Percentiles rank a stretch among this genome's conserved stretches.
These are phyloP conservation scores for Neoitamus cyanurus DNA, from an alignment of 2,888 invertebrate species.

Conservation along the genomic window DNA sequence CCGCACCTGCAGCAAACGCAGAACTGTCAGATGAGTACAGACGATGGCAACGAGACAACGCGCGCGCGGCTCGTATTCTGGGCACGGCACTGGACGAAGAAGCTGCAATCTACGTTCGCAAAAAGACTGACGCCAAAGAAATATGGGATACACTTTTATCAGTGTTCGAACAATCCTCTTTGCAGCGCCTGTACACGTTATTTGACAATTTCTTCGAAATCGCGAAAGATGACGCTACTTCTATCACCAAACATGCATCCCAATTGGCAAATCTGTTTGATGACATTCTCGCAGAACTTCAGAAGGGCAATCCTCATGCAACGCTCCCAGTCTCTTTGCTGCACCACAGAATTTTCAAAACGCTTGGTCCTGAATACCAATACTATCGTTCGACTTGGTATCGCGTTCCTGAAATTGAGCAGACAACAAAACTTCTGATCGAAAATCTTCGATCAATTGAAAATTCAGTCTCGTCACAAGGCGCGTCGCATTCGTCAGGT, in stretches of 20 bases:
- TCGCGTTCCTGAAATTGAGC: slow-evolving; percentile 10
- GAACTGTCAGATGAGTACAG: too few species aligned
- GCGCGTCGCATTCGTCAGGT: neutral
- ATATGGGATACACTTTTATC: neutral
- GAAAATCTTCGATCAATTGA: slow-evolving; percentile 14
- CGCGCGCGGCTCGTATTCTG: neutral
- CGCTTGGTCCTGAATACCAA: slow-evolving; percentile 4
- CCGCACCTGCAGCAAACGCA: neutral
- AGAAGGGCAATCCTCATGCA: neutral
- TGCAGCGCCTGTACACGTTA: slow-evolving; percentile 7
- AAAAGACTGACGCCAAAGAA: neutral
- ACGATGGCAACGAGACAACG: neutral
- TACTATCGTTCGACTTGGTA: slow-evolving; percentile 23
- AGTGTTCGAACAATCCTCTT: slow-evolving; percentile 1
- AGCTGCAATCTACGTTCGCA: neutral
- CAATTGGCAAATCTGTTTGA: neutral
- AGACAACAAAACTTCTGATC: slow-evolving; percentile 1
- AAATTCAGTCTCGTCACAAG: neutral
- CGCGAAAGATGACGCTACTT: neutral
- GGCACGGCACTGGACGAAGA: neutral
- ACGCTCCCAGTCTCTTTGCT: neutral
- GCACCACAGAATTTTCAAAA: slow-evolving; percentile 23
- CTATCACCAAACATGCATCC: neutral
- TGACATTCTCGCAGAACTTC: neutral
- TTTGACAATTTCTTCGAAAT: neutral